Evolutionary conservation across 2,113 vertebrate genomes (phyloP), one percentile per base, ranked within the genome.

Genomic region (Eptesicus fuscus): DNA sequence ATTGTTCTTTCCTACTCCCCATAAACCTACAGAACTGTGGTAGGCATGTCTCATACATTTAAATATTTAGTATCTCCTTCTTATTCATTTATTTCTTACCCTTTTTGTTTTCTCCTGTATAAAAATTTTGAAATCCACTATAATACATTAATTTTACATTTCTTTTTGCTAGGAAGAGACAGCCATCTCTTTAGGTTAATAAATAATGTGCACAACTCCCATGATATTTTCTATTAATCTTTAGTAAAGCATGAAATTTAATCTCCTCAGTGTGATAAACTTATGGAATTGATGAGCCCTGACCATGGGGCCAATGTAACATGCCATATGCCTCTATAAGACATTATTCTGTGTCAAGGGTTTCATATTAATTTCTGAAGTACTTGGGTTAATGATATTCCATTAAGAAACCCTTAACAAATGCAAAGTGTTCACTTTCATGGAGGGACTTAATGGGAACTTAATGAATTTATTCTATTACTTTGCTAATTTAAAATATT

Each of bases 391-490:
- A 97, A 94, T 93, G 40, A 90, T 67, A 74, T 93, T 90, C 98
- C 96, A 97, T 98, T 97, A 96, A 97, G 91, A 93, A 90, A 92
- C 80, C 30, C 63, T 97, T 97, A 87, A 97, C 93, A 95, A 96
- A 96, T 96, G 44, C 17, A 67, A 96, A 97, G 88, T 91, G 56
- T 91, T 98, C 95, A 96, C 93, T 98, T 97, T 91, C 84, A 76
- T 87, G 80, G 84, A 97, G 93, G 86, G 23, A 91, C 61, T 96
- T 96, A 94, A 94, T 94, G 78, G 51, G 59, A 25, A 96, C 92
- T 93, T 97, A 95, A 97, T 83, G 47, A 70, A 93, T 97, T 97
- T 92, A 97, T 92, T 92, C 78, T 96, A 98, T 96, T 94, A 97
- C 94, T 89, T 96, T 90, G 90, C 30, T 73, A 16, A 51, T 90